Evolutionary conservation across 2,797 vertebrate genomes (phyloP).

Genomic region (Balearica regulorum): DNA sequence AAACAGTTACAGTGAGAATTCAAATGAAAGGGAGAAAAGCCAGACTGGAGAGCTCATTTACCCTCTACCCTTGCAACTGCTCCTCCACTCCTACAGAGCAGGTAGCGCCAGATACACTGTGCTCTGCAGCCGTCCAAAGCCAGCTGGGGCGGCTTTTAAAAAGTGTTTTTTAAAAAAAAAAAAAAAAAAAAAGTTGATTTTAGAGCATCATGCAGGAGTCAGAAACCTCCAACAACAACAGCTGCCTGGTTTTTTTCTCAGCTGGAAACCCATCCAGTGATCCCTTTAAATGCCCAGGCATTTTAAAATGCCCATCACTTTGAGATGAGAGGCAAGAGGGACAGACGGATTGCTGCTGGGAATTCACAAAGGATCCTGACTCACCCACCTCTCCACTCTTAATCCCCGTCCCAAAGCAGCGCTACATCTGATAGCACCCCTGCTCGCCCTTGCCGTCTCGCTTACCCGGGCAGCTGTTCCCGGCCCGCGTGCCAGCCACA

Average conservation of each 20-base stretch:
- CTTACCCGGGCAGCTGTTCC: background rate
- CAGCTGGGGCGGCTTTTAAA: background rate
- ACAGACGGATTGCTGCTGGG: background rate
- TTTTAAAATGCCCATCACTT: background rate
- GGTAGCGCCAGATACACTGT: fast-evolving
- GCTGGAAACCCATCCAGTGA: background rate
- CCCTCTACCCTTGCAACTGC: background rate
- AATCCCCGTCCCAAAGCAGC: background rate
- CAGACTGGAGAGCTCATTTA: background rate
- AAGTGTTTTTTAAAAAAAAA: background rate
- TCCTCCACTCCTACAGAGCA: background rate
- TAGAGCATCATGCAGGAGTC: background rate
- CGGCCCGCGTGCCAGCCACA: fast-evolving
- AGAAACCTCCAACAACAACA: background rate
- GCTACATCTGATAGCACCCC: background rate
- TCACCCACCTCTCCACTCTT: background rate
- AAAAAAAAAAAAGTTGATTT: background rate
- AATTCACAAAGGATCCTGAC: background rate
- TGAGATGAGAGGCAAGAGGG: background rate
- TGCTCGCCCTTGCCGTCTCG: background rate
- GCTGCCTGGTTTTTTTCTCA: background rate
- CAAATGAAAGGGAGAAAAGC: background rate
- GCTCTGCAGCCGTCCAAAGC: background rate
- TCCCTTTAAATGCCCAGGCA: background rate
- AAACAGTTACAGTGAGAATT: background rate